Percentiles rank a stretch among this genome's conserved stretches.
Conservation (phyloP, 2,797 vertebrate genomes). For the Apogon hyalosoma region DNA sequence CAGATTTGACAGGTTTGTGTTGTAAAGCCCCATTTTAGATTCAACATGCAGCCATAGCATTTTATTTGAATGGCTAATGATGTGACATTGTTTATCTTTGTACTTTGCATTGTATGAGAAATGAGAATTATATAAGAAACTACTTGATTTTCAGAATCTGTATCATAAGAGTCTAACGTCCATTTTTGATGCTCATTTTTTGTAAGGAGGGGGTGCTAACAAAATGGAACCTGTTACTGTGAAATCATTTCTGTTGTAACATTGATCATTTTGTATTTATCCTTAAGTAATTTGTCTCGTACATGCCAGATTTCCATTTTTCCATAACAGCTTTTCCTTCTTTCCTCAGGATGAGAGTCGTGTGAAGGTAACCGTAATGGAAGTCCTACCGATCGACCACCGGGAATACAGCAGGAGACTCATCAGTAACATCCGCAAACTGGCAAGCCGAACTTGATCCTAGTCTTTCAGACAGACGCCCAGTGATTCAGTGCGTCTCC, state of each 20-base stretch:
- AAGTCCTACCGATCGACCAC: conserved; percentile 89
- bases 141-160: too few relatives aligned
- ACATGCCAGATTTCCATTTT: neutral
- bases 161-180: too few relatives aligned
- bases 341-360: conserved; percentile 89
- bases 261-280: neutral
- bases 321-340: conserved; percentile 4
- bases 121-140: too few relatives aligned
- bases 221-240: too few relatives aligned
- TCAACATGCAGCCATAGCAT: too few relatives aligned
- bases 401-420: conserved; percentile 88
- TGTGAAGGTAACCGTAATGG: conserved; percentile 89
- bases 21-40: too few relatives aligned
- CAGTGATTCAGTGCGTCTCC: conserved; percentile 23
- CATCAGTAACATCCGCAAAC: conserved; percentile 85
- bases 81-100: too few relatives aligned
- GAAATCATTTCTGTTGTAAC: neutral
- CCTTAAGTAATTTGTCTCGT: too few relatives aligned
- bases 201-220: too few relatives aligned
- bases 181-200: neutral
- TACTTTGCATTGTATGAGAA: too few relatives aligned
- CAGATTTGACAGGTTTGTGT: too few relatives aligned
- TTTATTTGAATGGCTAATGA: too few relatives aligned
- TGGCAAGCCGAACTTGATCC: conserved; percentile 48
- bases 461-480: conserved; percentile 21